phyloP scores from a whole-genome alignment of 2,888 invertebrate genomes.

The Acleris sparsana region DNA sequence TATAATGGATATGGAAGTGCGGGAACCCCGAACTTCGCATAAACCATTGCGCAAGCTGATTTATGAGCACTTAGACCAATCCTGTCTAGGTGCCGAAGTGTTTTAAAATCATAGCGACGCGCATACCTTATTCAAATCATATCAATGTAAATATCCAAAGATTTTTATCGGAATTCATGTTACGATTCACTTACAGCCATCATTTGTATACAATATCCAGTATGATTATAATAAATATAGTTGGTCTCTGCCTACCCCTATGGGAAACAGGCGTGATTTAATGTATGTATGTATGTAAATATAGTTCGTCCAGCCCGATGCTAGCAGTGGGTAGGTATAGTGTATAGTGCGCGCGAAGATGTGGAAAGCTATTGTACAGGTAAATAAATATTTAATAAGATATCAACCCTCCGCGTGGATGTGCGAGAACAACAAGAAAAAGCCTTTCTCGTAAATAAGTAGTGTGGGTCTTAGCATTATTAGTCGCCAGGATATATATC shows the following conservation, averaged over 20 bases:
- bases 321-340: constrained; percentile 1
- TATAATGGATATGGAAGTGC: constrained; percentile 43
- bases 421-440: constrained; percentile 16
- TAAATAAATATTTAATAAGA: constrained; percentile 27
- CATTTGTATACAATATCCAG: not conserved
- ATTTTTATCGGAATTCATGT: no score
- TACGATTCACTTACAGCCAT: not conserved
- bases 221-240: not conserved
- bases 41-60: constrained; percentile 58
- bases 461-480: constrained; percentile 7
- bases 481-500: constrained; percentile 2
- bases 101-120: constrained; percentile 51
- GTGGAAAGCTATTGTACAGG: constrained; percentile 6
- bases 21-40: constrained; percentile 48
- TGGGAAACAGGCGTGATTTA: no score
- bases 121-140: no score
- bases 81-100: constrained; percentile 54
- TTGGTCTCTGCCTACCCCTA: no score
- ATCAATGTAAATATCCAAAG: no score
- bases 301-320: not conserved
- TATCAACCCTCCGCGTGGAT: constrained; percentile 1
- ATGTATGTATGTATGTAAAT: no score
- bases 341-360: not conserved
- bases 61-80: constrained; percentile 66
- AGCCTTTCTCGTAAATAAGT: constrained; percentile 19